Percentiles rank a stretch among this genome's conserved stretches.
Evolutionary conservation across 2,888 invertebrate genomes (phyloP).

Genomic region (Ormyrus thymus): DNA sequence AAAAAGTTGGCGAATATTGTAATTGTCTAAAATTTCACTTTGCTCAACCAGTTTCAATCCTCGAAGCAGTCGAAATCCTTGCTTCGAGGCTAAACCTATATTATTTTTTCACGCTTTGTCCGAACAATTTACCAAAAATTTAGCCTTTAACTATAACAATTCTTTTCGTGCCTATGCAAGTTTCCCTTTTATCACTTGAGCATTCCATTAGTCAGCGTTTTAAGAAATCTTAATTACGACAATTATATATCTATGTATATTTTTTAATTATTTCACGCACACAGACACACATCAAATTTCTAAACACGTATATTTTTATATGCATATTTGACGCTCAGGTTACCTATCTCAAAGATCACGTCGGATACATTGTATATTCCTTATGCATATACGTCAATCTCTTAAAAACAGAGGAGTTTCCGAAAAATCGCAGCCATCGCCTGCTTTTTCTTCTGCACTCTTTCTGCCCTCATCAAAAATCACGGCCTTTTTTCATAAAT

Average conservation of each 20-base stretch:
- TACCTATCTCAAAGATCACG: constrained; percentile 44
- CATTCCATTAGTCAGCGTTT: constrained; percentile 42
- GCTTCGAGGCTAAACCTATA: constrained; percentile 12
- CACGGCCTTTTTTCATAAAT: constrained; percentile 39
- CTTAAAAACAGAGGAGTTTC: constrained; percentile 20
- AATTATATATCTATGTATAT: constrained; percentile 27
- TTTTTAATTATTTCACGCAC: constrained; percentile 17
- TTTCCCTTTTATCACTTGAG: constrained; percentile 48
- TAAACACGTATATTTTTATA: too few species aligned
- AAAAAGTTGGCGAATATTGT: too few species aligned
- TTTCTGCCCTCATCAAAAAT: constrained; percentile 35
- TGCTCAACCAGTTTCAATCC: too few species aligned
- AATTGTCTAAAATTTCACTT: too few species aligned
- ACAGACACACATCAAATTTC: constrained; percentile 25
- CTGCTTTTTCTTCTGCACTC: neutral
- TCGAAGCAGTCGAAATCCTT: neutral
- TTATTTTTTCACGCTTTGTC: constrained; percentile 21
- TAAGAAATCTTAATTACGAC: constrained; percentile 27
- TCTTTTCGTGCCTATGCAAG: constrained; percentile 68
- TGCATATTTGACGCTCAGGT: constrained; percentile 4
- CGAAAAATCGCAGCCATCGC: constrained; percentile 9
- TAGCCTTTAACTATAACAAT: constrained; percentile 67
- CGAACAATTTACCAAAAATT: constrained; percentile 31
- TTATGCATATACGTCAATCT: constrained; percentile 16
- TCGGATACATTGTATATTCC: neutral